Conservation (phyloP, 2,797 vertebrate genomes). For the Aulostomus chinensis region DNA sequence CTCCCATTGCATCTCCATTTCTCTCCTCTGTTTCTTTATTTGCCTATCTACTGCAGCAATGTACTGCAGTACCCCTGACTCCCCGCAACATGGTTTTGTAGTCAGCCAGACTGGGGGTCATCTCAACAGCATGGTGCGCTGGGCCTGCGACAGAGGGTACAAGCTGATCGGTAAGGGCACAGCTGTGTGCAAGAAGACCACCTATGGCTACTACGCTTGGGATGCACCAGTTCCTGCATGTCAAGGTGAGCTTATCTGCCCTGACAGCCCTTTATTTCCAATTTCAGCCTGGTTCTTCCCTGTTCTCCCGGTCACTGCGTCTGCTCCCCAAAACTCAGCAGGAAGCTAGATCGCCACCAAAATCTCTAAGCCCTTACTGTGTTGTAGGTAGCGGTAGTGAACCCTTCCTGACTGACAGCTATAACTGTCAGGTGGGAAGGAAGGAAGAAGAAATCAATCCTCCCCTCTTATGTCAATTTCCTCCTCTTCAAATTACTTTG, state of each 20-base stretch:
- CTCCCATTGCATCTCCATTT: neutral
- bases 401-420: slow-evolving; percentile 51
- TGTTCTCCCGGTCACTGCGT: slow-evolving; percentile 54
- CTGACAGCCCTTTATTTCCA: slow-evolving; percentile 45
- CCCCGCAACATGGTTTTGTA: slow-evolving; percentile 95
- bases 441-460: slow-evolving; percentile 70
- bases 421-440: slow-evolving; percentile 62
- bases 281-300: slow-evolving; percentile 19
- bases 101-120: slow-evolving; percentile 97
- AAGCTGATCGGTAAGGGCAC: slow-evolving; percentile 91
- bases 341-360: slow-evolving; percentile 30
- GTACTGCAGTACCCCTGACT: slow-evolving; percentile 98
- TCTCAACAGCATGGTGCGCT: slow-evolving; percentile 94
- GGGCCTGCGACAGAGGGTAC: slow-evolving; percentile 96
- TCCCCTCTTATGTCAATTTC: slow-evolving; percentile 62
- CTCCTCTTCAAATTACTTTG: slow-evolving; percentile 66
- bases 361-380: no score
- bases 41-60: slow-evolving; percentile 78
- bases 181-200: slow-evolving; percentile 90
- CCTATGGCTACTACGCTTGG: slow-evolving; percentile 90
- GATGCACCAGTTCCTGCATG: slow-evolving; percentile 93
- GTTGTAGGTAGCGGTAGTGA: slow-evolving; percentile 42
- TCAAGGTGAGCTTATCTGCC: slow-evolving; percentile 85
- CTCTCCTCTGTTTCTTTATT: slow-evolving; percentile 9
- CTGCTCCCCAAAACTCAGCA: slow-evolving; percentile 24